Conservation (phyloP, 2,797 vertebrate genomes). For the Alfaro cultratus region DNA sequence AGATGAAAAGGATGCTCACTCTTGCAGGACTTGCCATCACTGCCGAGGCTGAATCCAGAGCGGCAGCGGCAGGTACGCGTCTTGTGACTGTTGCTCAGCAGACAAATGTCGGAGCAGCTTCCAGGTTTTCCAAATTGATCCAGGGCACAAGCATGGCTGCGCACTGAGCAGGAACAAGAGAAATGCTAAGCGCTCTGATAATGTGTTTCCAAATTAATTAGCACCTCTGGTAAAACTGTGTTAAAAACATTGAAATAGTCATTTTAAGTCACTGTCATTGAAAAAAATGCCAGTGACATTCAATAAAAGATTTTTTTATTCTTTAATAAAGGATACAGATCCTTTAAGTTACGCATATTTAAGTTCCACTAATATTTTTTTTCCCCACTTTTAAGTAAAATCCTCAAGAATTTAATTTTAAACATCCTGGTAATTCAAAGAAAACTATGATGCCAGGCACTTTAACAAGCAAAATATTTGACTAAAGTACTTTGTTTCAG, state of each 20-base stretch:
- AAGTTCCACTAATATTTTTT: background rate
- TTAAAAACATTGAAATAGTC: background rate
- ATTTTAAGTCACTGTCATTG: background rate
- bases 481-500: background rate
- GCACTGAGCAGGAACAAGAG: constrained; percentile 74
- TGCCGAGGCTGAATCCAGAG: constrained; percentile 96
- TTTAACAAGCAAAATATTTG: background rate
- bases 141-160: constrained; percentile 92
- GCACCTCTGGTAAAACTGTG: background rate
- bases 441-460: background rate
- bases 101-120: constrained; percentile 96
- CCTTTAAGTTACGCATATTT: background rate
- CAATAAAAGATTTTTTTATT: too few species aligned
- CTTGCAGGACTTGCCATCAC: constrained; percentile 97
- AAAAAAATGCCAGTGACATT: background rate
- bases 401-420: background rate
- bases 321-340: too few species aligned
- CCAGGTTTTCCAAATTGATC: constrained; percentile 94
- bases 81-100: constrained; percentile 96
- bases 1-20: constrained; percentile 83
- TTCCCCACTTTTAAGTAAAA: background rate
- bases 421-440: background rate
- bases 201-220: background rate
- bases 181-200: background rate
- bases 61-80: constrained; percentile 95